These are phyloP conservation scores for Artibeus jamaicensis DNA, from an alignment of 2,797 vertebrate species.

Conservation along the genomic window DNA sequence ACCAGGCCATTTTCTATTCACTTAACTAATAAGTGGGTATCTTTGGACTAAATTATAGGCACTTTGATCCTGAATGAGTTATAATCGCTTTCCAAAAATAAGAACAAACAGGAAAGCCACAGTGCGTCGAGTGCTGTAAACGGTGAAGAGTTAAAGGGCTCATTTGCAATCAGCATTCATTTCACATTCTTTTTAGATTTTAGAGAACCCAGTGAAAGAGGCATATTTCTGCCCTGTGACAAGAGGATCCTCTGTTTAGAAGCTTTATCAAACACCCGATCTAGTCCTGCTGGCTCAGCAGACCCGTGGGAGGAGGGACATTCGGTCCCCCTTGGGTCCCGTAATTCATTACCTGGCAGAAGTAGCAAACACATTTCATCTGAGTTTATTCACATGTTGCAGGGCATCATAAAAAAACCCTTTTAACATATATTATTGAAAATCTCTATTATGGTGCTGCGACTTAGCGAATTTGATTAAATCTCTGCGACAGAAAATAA, in stretches of 20 bases:
- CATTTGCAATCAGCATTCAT: constrained; percentile 55
- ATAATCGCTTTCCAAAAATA: constrained; percentile 64
- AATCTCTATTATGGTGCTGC: constrained; percentile 75
- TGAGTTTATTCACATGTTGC: constrained; percentile 71
- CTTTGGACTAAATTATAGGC: constrained; percentile 64
- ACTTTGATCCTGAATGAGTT: constrained; percentile 71
- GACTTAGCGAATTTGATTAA: constrained; percentile 82
- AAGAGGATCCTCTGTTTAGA: constrained; percentile 62
- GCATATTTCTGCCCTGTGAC: constrained; percentile 24
- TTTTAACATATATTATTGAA: constrained; percentile 82
- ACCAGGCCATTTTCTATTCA: constrained; percentile 62
- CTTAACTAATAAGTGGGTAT: constrained; percentile 73
- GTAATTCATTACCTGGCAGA: constrained; percentile 61
- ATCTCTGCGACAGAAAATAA: constrained; percentile 78
- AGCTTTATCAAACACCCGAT: constrained; percentile 68
- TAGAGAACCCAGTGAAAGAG: constrained; percentile 57
- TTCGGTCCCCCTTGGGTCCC: constrained; percentile 57
- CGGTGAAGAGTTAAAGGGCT: constrained; percentile 41
- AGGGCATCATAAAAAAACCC: constrained; percentile 77
- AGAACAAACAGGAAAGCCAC: neutral
- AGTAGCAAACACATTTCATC: constrained; percentile 56
- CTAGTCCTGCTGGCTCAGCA: constrained; percentile 37
- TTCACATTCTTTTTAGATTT: constrained; percentile 66
- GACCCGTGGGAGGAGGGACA: neutral
- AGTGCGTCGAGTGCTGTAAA: constrained; percentile 58